Evolutionary conservation across 2,888 invertebrate genomes (phyloP).

Genomic region (Microchrysa polita): DNA sequence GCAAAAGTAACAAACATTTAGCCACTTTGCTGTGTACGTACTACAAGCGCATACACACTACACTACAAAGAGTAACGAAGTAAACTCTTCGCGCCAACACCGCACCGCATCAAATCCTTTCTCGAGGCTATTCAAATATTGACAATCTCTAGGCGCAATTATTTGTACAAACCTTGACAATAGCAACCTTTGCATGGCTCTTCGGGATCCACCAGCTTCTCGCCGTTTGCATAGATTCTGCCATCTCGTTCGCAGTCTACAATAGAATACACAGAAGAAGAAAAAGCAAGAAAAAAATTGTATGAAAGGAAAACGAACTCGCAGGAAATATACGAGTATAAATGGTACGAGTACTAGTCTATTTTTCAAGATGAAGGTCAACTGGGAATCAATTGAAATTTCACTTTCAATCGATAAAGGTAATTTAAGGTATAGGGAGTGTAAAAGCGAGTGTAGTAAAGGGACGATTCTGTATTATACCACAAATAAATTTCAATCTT

Average conservation of each 20-base stretch:
- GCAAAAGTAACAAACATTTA: slow-evolving; percentile 8
- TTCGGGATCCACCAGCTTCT: slow-evolving; percentile 75
- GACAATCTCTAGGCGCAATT: slow-evolving; percentile 34
- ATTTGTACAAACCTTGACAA: slow-evolving; percentile 69
- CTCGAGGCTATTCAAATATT: slow-evolving; percentile 29
- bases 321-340: no score
- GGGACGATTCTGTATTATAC: no score
- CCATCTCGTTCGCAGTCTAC: slow-evolving; percentile 82
- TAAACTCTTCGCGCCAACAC: background rate
- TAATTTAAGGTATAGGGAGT: no score
- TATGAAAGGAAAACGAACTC: background rate
- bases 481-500: slow-evolving; percentile 56
- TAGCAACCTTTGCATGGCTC: slow-evolving; percentile 83
- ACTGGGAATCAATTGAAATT: no score
- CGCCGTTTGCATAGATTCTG: slow-evolving; percentile 78
- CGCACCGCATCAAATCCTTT: background rate
- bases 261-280: slow-evolving; percentile 54
- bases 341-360: no score
- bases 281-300: background rate
- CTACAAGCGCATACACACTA: background rate
- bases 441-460: no score
- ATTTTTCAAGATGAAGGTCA: no score
- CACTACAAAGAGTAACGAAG: background rate
- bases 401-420: no score
- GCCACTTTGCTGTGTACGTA: background rate